Evolutionary conservation across 92 coral and sea anemone species (phyloP), one percentile per base, ranked within the genome.

Genomic region (Actinernus sp.): DNA sequence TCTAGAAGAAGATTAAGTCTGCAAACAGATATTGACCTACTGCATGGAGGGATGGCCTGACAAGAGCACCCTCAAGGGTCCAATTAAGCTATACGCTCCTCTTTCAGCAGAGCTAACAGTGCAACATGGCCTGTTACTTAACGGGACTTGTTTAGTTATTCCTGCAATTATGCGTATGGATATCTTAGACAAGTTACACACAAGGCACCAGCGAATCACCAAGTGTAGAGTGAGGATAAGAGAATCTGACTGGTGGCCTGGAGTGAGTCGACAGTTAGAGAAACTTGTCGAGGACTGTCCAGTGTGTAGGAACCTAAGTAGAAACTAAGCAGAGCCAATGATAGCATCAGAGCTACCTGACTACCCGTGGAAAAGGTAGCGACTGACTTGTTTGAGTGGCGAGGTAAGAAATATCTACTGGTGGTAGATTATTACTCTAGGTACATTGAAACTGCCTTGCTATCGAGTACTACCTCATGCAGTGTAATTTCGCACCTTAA

Each of bases 231-330:
- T 58, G 16, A 65, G 89, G 34, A 78, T 71, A 4, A 74, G 60
- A 57, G 30, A 69, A 1, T 55, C 57, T 26, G 71, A 64, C 8
- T 82, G 88, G 89, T 83, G 73, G 89, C 83, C 83, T 13, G 78
- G 73, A n/a, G 49, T 83, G 9, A 67, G 84, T 47, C 58, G 68
- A 44, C 83, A 83, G 49, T 21, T 75, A 0, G 83, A 83, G 59
- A 79, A 83, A 1, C 44, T 74, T 31, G 83, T 58, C 3, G 34
- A 31, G 16, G 65, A 58, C 43, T 83, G 79, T 23, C 43, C 66
- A 13, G 61, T 59, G 1, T 83, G 84, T 47, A 30, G 69, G 25
- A 67, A 59, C 31, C 37, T 58, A 9, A 28, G 61, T 6, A 29
- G 16, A 49, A 72, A 55, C 57, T 57, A 67, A 11, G 58, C 66